Conservation (phyloP, 2,888 invertebrate genomes). For the Ypsolopha scabrella region DNA sequence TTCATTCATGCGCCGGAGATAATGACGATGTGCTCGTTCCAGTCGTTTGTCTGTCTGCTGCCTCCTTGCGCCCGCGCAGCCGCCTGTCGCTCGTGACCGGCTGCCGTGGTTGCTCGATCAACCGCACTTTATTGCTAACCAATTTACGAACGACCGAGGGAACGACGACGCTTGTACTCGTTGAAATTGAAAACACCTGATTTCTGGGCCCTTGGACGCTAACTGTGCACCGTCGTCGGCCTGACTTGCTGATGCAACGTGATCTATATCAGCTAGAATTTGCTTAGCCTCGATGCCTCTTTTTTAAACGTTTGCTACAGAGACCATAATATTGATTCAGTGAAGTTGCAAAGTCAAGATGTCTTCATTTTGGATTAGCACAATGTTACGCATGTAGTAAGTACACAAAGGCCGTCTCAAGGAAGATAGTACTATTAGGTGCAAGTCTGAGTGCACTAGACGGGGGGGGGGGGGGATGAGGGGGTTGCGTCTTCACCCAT, state of each 20-base stretch:
- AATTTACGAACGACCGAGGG: background rate
- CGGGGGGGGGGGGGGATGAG: slow-evolving; percentile 42
- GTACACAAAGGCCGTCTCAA: slow-evolving; percentile 15
- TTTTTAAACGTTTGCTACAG: too few relatives aligned
- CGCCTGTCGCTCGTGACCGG: slow-evolving; percentile 21
- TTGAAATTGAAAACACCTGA: slow-evolving; percentile 1
- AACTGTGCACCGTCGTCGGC: background rate
- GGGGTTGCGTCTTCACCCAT: slow-evolving; percentile 67
- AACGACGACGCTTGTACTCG: background rate
- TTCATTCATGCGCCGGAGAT: slow-evolving; percentile 65
- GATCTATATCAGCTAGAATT: too few relatives aligned
- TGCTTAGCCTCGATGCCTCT: too few relatives aligned
- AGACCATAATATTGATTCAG: too few relatives aligned
- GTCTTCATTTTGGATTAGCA: too few relatives aligned
- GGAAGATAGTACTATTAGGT: slow-evolving; percentile 55
- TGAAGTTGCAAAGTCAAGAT: too few relatives aligned
- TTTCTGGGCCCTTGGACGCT: background rate
- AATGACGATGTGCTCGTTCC: slow-evolving; percentile 55
- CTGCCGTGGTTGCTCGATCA: background rate
- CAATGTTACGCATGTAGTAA: too few relatives aligned
- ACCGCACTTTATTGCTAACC: background rate
- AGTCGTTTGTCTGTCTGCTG: slow-evolving; percentile 45
- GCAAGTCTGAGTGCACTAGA: slow-evolving; percentile 57
- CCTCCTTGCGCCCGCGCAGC: slow-evolving; percentile 13
- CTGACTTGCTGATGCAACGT: too few relatives aligned